Percentiles rank a stretch among this genome's conserved stretches.
Conservation (phyloP, 2,888 invertebrate genomes). For the Geophilus truncorum region DNA sequence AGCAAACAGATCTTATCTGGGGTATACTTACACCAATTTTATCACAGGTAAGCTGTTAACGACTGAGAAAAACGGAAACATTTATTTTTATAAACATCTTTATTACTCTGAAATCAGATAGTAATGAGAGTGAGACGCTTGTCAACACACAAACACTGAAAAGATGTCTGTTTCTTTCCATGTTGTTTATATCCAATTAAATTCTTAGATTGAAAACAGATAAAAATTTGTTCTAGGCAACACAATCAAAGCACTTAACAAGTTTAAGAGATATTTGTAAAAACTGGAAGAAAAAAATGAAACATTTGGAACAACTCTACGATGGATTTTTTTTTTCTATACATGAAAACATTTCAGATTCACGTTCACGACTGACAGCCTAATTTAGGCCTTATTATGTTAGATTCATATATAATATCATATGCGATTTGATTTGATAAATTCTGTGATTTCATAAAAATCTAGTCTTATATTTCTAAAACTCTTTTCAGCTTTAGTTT, state of each 20-base stretch:
- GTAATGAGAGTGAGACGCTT: constrained; percentile 8
- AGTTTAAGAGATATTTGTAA: background rate
- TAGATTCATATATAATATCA: background rate
- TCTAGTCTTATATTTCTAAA: background rate
- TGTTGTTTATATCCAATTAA: background rate
- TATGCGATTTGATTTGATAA: background rate
- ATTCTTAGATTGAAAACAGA: background rate
- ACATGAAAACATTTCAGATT: background rate
- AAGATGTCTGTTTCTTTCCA: background rate
- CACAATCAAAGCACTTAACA: constrained; percentile 12
- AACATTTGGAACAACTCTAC: background rate
- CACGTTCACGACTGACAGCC: background rate
- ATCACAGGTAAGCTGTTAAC: too few relatives aligned
- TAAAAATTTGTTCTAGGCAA: background rate
- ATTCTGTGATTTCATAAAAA: background rate
- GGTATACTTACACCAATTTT: too few relatives aligned
- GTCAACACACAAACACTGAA: background rate
- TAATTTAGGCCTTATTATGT: background rate
- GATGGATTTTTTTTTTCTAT: background rate
- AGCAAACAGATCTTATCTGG: too few relatives aligned
- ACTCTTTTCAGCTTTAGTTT: background rate
- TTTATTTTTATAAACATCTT: constrained; percentile 3
- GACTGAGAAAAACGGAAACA: background rate
- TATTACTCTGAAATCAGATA: constrained; percentile 20
- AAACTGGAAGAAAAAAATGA: constrained; percentile 13